These are phyloP conservation scores for Nyctereutes procyonoides DNA, from an alignment of 2,113 vertebrate genomes.

Conservation along the genomic window DNA sequence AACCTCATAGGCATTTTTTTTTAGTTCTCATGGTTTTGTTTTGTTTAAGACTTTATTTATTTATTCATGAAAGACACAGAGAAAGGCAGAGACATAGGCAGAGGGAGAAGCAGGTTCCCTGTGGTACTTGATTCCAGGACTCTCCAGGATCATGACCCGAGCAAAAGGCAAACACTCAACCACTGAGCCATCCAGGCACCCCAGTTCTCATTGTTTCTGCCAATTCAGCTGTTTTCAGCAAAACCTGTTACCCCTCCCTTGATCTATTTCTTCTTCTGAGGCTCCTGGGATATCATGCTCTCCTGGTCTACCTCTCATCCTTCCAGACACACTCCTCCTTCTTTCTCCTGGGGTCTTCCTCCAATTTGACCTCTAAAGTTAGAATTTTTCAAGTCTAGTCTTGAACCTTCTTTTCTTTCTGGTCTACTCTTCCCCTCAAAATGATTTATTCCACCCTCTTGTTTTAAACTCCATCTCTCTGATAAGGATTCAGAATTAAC, in stretches of 20 bases:
- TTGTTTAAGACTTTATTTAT: too few relatives aligned
- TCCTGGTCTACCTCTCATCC: background rate
- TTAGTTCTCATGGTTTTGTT: background rate
- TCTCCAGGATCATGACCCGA: too few relatives aligned
- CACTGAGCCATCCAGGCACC: too few relatives aligned
- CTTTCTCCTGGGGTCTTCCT: background rate
- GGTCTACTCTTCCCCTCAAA: background rate
- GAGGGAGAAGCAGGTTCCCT: too few relatives aligned
- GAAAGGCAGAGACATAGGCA: too few relatives aligned
- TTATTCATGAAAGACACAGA: too few relatives aligned
- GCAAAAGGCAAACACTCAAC: too few relatives aligned
- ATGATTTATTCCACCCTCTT: background rate
- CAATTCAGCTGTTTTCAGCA: background rate
- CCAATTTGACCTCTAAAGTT: background rate
- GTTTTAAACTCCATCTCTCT: background rate
- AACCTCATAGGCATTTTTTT: background rate
- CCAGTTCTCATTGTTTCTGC: background rate
- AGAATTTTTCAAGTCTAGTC: background rate
- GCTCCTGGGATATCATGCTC: background rate
- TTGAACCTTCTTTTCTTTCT: background rate
- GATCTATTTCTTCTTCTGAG: background rate
- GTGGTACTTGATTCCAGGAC: too few relatives aligned
- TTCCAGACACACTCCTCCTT: background rate
- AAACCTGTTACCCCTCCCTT: background rate
- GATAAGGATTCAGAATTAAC: background rate